Evolutionary conservation across 2,888 invertebrate species (phyloP), one percentile per base, ranked within the genome.

Genomic region (Galerucella nymphaeae): DNA sequence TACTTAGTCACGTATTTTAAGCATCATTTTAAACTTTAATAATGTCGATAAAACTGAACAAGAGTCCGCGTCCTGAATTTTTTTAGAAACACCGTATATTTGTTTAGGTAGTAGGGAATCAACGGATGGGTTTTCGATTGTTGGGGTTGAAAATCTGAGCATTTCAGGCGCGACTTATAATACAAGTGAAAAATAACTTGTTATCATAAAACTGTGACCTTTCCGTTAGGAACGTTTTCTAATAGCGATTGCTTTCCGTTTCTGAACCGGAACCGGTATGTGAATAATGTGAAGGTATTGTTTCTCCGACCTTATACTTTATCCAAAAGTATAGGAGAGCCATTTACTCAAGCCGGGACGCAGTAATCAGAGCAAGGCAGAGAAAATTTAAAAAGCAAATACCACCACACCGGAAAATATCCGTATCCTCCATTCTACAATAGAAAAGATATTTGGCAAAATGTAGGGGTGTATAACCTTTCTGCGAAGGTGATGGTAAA

Each of bases 311-410:
- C 72, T 72, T 72, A 57, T 18, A 61, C 58, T 45, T 45, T 67
- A 67, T 58, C 48, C 57, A 63, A 64, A 70, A 55, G 66, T 57
- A 70, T 70, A 53, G 66, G 57, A 70, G 53, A 62, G 66, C 70
- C 62, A 66, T 70, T 70, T 53, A 58, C 63, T 18, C 50, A 62
- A 63, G 57, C 66, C 48, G 42, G 63, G 58, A 41, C 55, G 63
- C 18, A 53, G 74, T 74, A 76, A 76, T 76, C 76, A 76, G 74
- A 73, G 74, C 76, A 64, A 72, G 48, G 73, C 75, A 74, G 66
- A 71, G 73, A 76, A 75, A 76, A 77, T 78, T 77, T 75, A 77
- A 78, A 78, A 77, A 76, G 77, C 74, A 76, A 77, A 78, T 78
- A 78, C 70, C 74, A 73, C 57, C 72, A 66, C 71, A 70, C 69